Conservation (phyloP, 2,113 vertebrate species). For the Genyomyrus donnyi region DNA sequence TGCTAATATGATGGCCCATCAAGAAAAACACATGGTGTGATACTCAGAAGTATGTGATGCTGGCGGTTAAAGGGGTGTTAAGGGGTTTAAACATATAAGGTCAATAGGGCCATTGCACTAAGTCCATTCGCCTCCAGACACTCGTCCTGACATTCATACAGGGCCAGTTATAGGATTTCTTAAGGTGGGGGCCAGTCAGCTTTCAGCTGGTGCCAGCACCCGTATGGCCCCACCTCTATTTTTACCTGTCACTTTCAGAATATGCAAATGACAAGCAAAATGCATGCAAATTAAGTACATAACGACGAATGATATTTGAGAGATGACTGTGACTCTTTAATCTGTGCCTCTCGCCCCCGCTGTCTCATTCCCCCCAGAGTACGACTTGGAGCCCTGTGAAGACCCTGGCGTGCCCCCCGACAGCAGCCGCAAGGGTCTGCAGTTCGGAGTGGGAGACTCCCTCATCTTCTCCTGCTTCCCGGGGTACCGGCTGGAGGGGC, state of each 20-base stretch:
- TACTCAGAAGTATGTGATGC: no score
- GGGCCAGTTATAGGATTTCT: neutral
- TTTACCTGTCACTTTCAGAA: neutral
- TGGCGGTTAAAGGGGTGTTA: no score
- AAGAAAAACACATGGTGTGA: no score
- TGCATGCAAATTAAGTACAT: neutral
- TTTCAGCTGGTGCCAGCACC: neutral
- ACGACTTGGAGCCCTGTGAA: constrained; percentile 91
- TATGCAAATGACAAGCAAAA: neutral
- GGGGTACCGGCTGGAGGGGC: constrained; percentile 92
- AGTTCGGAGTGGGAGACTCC: constrained; percentile 85
- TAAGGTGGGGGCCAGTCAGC: neutral
- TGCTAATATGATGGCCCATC: no score
- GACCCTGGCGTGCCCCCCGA: constrained; percentile 86
- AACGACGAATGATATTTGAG: neutral
- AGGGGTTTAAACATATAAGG: neutral
- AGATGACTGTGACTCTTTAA: neutral
- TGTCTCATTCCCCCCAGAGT: constrained; percentile 60
- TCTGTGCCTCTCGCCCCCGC: neutral
- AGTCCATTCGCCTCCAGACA: neutral
- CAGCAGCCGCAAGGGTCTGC: constrained; percentile 87
- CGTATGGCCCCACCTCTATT: neutral
- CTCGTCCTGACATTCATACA: neutral
- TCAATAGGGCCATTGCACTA: neutral
- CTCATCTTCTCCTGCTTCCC: constrained; percentile 94